Percentiles rank a stretch among this genome's conserved stretches.
These are phyloP conservation scores for Andrena bucephala DNA, from an alignment of 2,888 invertebrate species.

Conservation along the genomic window DNA sequence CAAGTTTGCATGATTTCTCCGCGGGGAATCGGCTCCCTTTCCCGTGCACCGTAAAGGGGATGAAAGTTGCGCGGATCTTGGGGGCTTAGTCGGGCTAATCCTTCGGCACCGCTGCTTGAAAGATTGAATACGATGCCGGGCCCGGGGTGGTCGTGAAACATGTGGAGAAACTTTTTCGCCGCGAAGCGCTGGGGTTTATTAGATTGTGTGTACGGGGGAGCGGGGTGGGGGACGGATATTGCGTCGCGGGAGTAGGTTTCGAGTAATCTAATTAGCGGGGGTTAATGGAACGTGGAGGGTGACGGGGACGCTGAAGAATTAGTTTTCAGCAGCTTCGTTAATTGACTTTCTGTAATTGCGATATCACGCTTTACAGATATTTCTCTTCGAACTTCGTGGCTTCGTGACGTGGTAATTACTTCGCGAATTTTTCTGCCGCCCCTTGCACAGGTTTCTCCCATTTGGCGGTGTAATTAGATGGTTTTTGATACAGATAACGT, in stretches of 20 bases:
- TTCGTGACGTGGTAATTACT: no score
- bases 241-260: background rate
- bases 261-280: conserved; percentile 6
- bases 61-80: conserved; percentile 48
- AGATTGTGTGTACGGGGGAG: background rate
- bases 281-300: background rate
- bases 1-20: conserved; percentile 54
- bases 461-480: no score
- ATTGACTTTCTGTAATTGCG: background rate
- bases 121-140: conserved; percentile 46
- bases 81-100: conserved; percentile 55
- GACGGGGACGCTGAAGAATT: background rate
- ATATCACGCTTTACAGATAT: no score
- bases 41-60: conserved; percentile 20
- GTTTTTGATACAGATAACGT: no score
- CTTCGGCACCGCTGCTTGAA: conserved; percentile 30
- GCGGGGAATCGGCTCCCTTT: conserved; percentile 40
- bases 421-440: no score
- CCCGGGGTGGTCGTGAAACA: conserved; percentile 28
- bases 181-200: conserved; percentile 26
- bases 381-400: no score
- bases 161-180: conserved; percentile 48
- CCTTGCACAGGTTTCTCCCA: no score
- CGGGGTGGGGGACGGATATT: background rate
- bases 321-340: background rate